Percentiles rank a stretch among this genome's conserved stretches.
Conservation (phyloP, 2,888 invertebrate species). For the Tetranychus truncatus region DNA sequence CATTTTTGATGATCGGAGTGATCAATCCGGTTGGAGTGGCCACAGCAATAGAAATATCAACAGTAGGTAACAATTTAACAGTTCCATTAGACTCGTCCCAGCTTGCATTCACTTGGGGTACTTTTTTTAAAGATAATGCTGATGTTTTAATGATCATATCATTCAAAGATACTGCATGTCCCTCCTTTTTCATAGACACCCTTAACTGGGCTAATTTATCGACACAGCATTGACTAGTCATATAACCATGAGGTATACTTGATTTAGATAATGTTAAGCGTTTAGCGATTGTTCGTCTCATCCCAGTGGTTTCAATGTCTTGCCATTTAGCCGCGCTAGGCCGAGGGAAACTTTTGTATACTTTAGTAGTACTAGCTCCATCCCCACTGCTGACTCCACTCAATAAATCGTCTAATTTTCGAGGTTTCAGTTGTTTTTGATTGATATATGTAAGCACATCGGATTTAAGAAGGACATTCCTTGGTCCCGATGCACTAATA, state of each 20-base stretch:
- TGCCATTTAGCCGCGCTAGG: slow-evolving; percentile 34
- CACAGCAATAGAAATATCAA: slow-evolving; percentile 92
- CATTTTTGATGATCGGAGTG: slow-evolving; percentile 83
- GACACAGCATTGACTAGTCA: slow-evolving; percentile 64
- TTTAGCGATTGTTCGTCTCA: slow-evolving; percentile 61
- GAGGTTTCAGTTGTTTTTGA: slow-evolving; percentile 35
- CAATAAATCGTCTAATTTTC: not conserved
- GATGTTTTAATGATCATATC: slow-evolving; percentile 89
- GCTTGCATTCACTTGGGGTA: slow-evolving; percentile 80
- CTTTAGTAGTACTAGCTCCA: slow-evolving; percentile 2
- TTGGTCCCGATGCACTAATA: slow-evolving; percentile 41
- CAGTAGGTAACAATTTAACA: slow-evolving; percentile 76
- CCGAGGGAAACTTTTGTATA: not conserved
- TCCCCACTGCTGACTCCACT: slow-evolving; percentile 26
- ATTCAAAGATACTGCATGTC: slow-evolving; percentile 74
- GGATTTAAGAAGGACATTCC: slow-evolving; percentile 43
- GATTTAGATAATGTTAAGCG: slow-evolving; percentile 70
- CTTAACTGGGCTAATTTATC: slow-evolving; percentile 50
- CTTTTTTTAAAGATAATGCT: slow-evolving; percentile 65
- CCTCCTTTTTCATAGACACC: slow-evolving; percentile 52
- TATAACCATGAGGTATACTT: slow-evolving; percentile 88
- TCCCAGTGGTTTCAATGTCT: slow-evolving; percentile 64
- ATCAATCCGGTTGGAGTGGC: slow-evolving; percentile 84
- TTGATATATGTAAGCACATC: slow-evolving; percentile 39
- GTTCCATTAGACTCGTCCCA: slow-evolving; percentile 66